Evolutionary conservation across 1,140 invertebrate species (phyloP), one percentile per base, ranked within the genome.

Genomic region (Thaumetopoea pityocampa): DNA sequence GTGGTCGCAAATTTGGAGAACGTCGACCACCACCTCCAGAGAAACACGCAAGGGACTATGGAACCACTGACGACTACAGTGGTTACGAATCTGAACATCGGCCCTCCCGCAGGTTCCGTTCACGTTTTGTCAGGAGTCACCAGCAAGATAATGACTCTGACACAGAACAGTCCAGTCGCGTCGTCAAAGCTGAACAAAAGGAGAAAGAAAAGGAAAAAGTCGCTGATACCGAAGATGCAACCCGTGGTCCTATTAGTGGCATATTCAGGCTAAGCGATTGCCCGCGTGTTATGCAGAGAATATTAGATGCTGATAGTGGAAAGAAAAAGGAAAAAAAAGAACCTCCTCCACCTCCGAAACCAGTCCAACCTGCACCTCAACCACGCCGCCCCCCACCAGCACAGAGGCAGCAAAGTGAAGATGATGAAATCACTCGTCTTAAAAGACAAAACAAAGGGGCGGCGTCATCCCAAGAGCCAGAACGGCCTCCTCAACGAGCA

Each of bases 201-300:
- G 84, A 86, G 28, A 89, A 91, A 50, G 90, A 92, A 59, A 88
- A 93, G 32, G 93, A 95, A 67, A 89, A 91, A 33, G 93, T 96
- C 0, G 81, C 95, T 8, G 95, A 96, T 66, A 96, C 94, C 2
- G 95, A 97, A 81, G 95, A 96, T 65, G 94, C 93, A 0, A 91
- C 94, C 2, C 87, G 92, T 36, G 96, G 95, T 3, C 95, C 95
- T 1, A 87, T 98, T 0, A 96, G 94, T 73, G 96, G 95, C 23
- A 95, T 97, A 63, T 93, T 94, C 30, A 87, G 94, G n/a, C 81
- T 97, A 2, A 90, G 90, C n/a, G 96, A 97, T 69, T 96, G 94
- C 17, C 92, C 94, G 0, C 87, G 94, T 24, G 93, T 96, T 0
- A 95, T 97, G 89, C 94, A 94, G 74, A 91, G 94, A 29, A 86